Evolutionary conservation across 2,113 vertebrate genomes (phyloP).

Genomic region (Mormyrus lacerda): DNA sequence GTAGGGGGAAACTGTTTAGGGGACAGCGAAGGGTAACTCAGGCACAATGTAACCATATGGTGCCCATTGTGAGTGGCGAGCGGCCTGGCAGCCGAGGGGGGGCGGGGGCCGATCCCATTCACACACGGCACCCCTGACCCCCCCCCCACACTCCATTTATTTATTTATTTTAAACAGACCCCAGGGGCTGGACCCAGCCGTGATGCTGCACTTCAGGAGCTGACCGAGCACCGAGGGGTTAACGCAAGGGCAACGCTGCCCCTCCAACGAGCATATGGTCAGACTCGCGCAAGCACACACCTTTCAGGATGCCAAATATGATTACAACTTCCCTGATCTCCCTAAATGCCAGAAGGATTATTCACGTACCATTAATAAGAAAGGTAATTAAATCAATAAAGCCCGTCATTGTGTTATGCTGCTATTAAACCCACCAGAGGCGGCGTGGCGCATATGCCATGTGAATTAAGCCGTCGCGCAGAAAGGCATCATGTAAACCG

Average conservation of each 20-base stretch:
- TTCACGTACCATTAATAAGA: conserved; percentile 3
- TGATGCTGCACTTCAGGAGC: not conserved
- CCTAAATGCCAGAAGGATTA: not conserved
- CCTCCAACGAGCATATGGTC: not conserved
- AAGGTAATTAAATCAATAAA: conserved; percentile 4
- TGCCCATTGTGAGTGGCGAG: not conserved
- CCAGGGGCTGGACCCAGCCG: not conserved
- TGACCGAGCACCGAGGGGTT: not conserved
- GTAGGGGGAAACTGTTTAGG: conserved; percentile 1
- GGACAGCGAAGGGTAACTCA: not conserved
- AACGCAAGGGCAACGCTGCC: not conserved
- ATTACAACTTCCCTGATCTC: not conserved
- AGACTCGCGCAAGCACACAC: not conserved
- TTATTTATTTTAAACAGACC: conserved; percentile 8
- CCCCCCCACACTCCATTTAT: not conserved
- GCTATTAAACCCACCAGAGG: not conserved
- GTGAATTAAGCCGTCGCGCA: not conserved
- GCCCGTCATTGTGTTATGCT: not conserved
- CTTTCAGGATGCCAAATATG: not conserved
- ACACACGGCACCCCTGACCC: not conserved
- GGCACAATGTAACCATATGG: not conserved
- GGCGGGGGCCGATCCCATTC: not conserved
- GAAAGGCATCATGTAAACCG: conserved; percentile 19
- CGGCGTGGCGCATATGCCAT: not conserved
- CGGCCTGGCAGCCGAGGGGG: not conserved